Evolutionary conservation across 30 jellyfish, hydroid and myxozoan genomes (phyloP).

Genomic region (Turritopsis dohrnii): DNA sequence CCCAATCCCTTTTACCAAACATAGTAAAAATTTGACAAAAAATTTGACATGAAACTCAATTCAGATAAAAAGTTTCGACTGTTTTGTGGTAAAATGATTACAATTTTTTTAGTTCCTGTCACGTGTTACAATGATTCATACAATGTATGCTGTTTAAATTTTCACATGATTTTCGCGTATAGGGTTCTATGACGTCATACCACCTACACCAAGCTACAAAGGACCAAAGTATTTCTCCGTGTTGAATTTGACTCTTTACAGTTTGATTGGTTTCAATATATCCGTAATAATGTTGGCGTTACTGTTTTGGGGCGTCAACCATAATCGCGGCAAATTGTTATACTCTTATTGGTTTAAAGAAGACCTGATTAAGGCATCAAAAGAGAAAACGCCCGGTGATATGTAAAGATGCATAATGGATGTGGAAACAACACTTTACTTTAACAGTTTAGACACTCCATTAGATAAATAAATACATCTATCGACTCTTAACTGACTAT

Average conservation of each 20-base stretch:
- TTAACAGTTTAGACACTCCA: no score
- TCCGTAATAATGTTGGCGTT: constrained; percentile 5
- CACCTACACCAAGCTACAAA: constrained; percentile 12
- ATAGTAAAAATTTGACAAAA: no score
- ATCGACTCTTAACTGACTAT: no score
- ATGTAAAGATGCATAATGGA: background rate
- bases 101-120: no score
- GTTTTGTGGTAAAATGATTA: no score
- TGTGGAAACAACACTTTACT: background rate
- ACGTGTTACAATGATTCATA: no score
- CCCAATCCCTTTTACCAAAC: no score
- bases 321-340: constrained; percentile 11
- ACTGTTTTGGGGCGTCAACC: constrained; percentile 21
- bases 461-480: no score
- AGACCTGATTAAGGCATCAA: background rate
- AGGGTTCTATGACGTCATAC: constrained; percentile 21
- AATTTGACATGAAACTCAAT: no score
- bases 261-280: constrained; percentile 13
- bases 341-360: constrained; percentile 23
- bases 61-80: no score
- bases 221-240: constrained; percentile 3
- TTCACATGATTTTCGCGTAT: background rate
- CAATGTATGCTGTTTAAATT: no score
- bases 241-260: constrained; percentile 3
- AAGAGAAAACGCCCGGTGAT: constrained; percentile 12